Conservation (phyloP, 2,113 vertebrate genomes). For the Bos javanicus region DNA sequence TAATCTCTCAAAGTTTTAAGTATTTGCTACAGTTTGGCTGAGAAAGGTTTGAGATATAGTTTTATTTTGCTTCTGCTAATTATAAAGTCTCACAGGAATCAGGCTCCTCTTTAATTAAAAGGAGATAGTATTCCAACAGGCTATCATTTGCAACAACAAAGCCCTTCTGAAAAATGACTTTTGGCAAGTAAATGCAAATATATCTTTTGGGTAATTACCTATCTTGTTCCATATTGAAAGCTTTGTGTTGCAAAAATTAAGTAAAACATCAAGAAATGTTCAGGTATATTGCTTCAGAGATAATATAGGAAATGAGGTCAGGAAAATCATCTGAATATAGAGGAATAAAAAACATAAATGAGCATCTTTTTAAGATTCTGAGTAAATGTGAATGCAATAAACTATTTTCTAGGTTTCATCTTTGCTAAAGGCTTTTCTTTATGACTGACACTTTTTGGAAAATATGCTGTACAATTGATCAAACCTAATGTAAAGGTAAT, state of each 20-base stretch:
- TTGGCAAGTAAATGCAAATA: constrained; percentile 30
- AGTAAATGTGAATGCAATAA: background rate
- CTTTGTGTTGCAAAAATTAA: background rate
- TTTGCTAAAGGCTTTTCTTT: constrained; percentile 10
- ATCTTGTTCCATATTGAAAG: background rate
- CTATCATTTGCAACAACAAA: constrained; percentile 19
- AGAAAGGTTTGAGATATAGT: background rate
- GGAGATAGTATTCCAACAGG: background rate
- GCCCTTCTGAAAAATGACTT: constrained; percentile 24
- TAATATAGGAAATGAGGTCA: background rate
- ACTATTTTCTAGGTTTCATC: background rate
- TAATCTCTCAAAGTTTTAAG: background rate
- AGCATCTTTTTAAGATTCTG: background rate
- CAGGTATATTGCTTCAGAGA: background rate
- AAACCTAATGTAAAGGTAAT: constrained; percentile 59
- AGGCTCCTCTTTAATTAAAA: constrained; percentile 32
- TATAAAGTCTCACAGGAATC: background rate
- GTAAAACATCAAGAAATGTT: background rate
- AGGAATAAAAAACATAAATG: background rate
- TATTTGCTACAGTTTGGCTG: background rate
- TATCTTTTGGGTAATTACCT: constrained; percentile 6
- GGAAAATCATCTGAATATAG: background rate
- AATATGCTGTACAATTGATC: constrained; percentile 59
- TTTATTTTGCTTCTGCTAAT: constrained; percentile 5
- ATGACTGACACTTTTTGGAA: constrained; percentile 9